Conservation (phyloP, 1,140 invertebrate genomes). For the Chionoecetes opilio region DNA sequence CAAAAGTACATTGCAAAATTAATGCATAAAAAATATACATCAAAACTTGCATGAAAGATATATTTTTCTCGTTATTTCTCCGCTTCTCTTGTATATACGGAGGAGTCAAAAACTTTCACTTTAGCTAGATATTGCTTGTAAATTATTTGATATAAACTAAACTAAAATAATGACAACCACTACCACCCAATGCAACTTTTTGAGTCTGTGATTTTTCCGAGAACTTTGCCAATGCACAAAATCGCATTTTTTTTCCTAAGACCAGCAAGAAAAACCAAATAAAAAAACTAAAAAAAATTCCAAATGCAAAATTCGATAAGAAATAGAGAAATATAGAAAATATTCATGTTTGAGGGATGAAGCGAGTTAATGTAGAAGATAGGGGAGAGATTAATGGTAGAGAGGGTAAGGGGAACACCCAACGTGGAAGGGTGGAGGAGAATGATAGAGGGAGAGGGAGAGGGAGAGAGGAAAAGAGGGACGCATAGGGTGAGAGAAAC, state of each 20-base stretch:
- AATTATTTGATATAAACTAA: too few relatives aligned
- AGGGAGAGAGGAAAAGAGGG: constrained; percentile 39
- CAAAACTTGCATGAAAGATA: too few relatives aligned
- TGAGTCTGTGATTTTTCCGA: not conserved
- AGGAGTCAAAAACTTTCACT: too few relatives aligned
- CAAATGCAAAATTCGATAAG: constrained; percentile 7
- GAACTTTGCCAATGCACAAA: not conserved
- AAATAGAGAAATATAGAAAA: constrained; percentile 54
- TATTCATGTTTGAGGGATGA: constrained; percentile 73
- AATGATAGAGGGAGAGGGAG: constrained; percentile 68
- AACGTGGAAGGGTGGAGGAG: constrained; percentile 53
- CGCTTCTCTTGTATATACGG: too few relatives aligned
- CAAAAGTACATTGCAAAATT: not conserved
- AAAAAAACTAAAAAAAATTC: not conserved
- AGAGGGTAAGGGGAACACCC: constrained; percentile 54
- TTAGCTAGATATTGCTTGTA: too few relatives aligned
- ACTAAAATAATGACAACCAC: too few relatives aligned
- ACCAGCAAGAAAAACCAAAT: not conserved
- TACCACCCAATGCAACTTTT: not conserved
- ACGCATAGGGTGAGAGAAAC: constrained; percentile 38
- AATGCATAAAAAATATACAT: not conserved
- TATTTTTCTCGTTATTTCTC: too few relatives aligned
- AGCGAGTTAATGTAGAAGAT: constrained; percentile 74
- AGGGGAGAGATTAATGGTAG: constrained; percentile 68
- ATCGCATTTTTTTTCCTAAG: not conserved